phyloP scores from a whole-genome alignment of 2,797 vertebrate genomes.

The Chromis chromis region DNA sequence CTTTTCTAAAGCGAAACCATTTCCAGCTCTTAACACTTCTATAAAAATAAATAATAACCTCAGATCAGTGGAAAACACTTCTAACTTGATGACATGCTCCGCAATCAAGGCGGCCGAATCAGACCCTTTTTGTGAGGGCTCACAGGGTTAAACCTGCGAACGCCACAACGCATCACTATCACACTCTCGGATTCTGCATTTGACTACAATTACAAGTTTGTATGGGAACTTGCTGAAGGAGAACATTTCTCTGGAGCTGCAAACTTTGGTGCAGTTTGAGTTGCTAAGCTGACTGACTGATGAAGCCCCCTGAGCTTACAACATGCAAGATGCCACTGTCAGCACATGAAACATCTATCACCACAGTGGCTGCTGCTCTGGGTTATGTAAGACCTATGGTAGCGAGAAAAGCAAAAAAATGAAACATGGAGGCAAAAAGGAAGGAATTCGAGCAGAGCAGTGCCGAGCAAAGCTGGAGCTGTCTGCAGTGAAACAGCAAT shows the following conservation, averaged over 20 bases:
- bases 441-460: conserved; percentile 81
- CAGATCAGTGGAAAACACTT: conserved; percentile 52
- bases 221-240: background rate
- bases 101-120: conserved; percentile 41
- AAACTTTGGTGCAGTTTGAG: conserved; percentile 59
- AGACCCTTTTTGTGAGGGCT: conserved; percentile 30
- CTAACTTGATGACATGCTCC: conserved; percentile 48
- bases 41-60: conserved; percentile 64
- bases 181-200: conserved; percentile 12
- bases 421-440: conserved; percentile 81
- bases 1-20: conserved; percentile 70
- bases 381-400: conserved; percentile 72
- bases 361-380: conserved; percentile 60
- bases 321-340: conserved; percentile 76
- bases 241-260: conserved; percentile 27
- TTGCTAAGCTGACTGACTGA: conserved; percentile 64
- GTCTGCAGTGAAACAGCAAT: conserved; percentile 85
- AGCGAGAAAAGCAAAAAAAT: conserved; percentile 72
- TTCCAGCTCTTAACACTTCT: conserved; percentile 69
- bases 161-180: conserved; percentile 16
- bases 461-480: conserved; percentile 81
- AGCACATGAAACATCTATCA: conserved; percentile 69
- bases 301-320: conserved; percentile 69
- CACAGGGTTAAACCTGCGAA: conserved; percentile 26
- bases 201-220: conserved; percentile 20